Conservation (phyloP, 2,888 invertebrate genomes). For the Podabrus alpinus region DNA sequence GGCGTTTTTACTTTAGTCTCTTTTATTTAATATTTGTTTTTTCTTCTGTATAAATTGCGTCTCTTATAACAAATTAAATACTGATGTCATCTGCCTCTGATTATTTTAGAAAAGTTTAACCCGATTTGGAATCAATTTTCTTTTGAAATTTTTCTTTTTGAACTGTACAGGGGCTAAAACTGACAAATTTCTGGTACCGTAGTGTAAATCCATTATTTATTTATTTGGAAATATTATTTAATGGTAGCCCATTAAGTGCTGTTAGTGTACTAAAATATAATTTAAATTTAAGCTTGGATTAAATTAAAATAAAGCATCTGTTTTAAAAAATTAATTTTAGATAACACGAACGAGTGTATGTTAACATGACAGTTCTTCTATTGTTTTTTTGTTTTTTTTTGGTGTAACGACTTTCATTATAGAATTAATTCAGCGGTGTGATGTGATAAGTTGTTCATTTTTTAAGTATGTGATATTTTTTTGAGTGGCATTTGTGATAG, state of each 20-base stretch:
- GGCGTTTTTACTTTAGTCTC: neutral
- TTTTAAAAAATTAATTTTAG: neutral
- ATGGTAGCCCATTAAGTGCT: neutral
- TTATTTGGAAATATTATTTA: no score
- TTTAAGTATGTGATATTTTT: slow-evolving; percentile 1
- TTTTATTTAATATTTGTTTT: neutral
- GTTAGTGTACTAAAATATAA: neutral
- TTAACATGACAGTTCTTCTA: neutral
- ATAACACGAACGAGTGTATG: neutral
- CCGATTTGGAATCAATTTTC: no score
- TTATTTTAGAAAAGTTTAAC: no score
- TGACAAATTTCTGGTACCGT: no score
- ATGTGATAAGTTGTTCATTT: neutral
- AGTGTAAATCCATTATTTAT: no score
- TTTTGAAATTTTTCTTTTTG: no score
- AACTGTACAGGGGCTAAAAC: no score
- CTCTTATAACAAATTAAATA: neutral
- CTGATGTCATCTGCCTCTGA: no score
- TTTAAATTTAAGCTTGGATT: neutral
- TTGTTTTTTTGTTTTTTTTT: neutral
- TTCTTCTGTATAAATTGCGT: neutral
- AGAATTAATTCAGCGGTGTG: neutral
- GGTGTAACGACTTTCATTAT: neutral
- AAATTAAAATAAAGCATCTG: neutral
- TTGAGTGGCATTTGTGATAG: slow-evolving; percentile 7